These are phyloP conservation scores for Ammodytes marinus DNA, from an alignment of 2,113 vertebrate species.

Conservation along the genomic window DNA sequence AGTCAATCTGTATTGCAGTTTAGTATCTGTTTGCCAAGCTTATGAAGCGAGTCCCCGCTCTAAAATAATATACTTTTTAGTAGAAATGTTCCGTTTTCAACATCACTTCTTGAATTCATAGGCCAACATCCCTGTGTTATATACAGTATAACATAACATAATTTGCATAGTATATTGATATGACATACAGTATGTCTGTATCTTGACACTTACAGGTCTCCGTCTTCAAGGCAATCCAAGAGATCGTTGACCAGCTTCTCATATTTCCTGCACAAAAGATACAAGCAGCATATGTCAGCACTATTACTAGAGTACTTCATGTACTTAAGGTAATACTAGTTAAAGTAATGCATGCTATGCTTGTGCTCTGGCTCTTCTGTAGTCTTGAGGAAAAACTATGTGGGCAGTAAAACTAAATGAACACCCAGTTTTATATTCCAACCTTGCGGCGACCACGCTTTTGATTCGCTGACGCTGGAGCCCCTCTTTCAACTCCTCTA, in stretches of 20 bases:
- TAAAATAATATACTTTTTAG: background rate
- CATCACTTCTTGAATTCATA: background rate
- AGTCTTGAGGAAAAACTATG: background rate
- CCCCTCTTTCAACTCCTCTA: constrained; percentile 89
- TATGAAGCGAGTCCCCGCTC: background rate
- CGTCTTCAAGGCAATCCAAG: constrained; percentile 92
- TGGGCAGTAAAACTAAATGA: background rate
- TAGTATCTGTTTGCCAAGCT: background rate
- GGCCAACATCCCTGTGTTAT: background rate
- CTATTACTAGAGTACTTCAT: too few relatives aligned
- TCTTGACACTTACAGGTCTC: constrained; percentile 90
- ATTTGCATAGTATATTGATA: background rate
- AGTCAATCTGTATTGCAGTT: background rate
- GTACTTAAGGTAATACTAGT: background rate
- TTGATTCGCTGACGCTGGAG: constrained; percentile 89
- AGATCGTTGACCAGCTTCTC: constrained; percentile 93
- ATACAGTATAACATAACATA: background rate
- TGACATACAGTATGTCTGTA: background rate
- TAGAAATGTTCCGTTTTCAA: background rate
- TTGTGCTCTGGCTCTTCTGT: background rate
- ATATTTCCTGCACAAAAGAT: constrained; percentile 88
- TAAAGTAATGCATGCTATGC: background rate
- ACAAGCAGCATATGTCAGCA: background rate
- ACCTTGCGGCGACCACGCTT: constrained; percentile 90
- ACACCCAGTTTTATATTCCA: constrained; percentile 32